Evolutionary conservation across 2,113 vertebrate species (phyloP).

Genomic region (Percina caprodes): DNA sequence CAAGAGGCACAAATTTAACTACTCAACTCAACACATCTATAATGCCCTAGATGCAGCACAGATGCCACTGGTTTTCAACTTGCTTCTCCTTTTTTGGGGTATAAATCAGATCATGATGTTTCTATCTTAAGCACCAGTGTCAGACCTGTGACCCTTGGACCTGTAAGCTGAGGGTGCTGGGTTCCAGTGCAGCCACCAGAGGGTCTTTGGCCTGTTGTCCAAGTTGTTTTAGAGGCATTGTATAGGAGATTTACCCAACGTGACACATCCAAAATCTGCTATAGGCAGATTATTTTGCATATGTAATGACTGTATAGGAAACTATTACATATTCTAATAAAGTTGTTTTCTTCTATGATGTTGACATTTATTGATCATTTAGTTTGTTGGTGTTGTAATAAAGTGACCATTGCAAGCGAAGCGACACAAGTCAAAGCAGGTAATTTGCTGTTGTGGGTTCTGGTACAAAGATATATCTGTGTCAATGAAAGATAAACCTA

Average conservation of each 20-base stretch:
- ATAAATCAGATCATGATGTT: not conserved
- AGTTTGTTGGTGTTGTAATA: not conserved
- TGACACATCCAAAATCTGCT: not conserved
- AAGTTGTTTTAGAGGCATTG: slow-evolving; percentile 18
- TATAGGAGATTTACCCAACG: not conserved
- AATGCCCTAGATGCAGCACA: not conserved
- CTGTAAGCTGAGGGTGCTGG: slow-evolving; percentile 21
- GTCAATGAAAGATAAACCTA: slow-evolving; percentile 19
- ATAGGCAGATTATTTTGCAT: not conserved
- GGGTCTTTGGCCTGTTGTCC: slow-evolving; percentile 48
- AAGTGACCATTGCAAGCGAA: not conserved
- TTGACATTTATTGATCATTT: not conserved
- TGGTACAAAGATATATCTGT: not conserved
- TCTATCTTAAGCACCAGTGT: slow-evolving; percentile 1
- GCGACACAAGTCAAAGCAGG: slow-evolving; percentile 7
- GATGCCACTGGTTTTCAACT: not conserved
- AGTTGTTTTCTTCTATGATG: not conserved
- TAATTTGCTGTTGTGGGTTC: not conserved
- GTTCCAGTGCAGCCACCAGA: slow-evolving; percentile 33
- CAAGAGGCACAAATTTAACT: slow-evolving; percentile 1
- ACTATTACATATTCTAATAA: not conserved
- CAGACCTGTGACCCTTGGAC: slow-evolving; percentile 31
- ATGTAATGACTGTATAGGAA: not conserved
- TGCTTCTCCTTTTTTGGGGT: no score
- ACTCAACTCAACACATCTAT: not conserved